Evolutionary conservation across 2,888 invertebrate genomes (phyloP), one percentile per base, ranked within the genome.

Genomic region (Tanytarsus gracilentus): DNA sequence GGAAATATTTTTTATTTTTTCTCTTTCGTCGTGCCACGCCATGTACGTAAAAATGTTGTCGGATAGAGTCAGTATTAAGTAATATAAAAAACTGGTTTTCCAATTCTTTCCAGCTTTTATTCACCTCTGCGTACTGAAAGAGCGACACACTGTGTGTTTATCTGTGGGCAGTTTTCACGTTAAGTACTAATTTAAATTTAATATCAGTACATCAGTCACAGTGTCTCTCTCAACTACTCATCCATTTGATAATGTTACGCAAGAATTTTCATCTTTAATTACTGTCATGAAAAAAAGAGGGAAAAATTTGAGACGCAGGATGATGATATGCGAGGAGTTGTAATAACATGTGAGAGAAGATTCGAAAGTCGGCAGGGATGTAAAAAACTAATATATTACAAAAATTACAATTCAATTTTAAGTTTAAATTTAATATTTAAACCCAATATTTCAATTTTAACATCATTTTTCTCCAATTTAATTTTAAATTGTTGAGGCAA

Each of bases 161-260:
- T 53, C 53, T 53, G 27, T 36, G 18, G 53, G 53, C 36, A 29
- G 53, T 36, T 44, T 51, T 53, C 23, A 51, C 51, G 23, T 29
- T 36, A 53, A 53, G 29, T 53, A 51, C 30, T 27, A 53, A 53
- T 53, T 53, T 36, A 53, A 36, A 36, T 53, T 53, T 53, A 53
- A 53, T 53, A 36, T 36, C 27, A 51, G 21, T 29, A 16, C 27
- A 51, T 51, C 23, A 51, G 36, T 36, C 36, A 18, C 18, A 18
- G 23, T n/a, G n/a, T n/a, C n/a, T n/a, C n/a, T n/a, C n/a, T n/a
- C n/a, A n/a, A n/a, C n/a, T n/a, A n/a, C n/a, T 23, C 44, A 44
- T 23, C 18, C 18, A 44, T 23, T 44, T 44, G 21, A 44, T 44
- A 44, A 44, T 44, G 21, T 23, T 44, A 44, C 21, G 44, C 40